Evolutionary conservation across 2,113 vertebrate species (phyloP).

Genomic region (Furnarius figulus): DNA sequence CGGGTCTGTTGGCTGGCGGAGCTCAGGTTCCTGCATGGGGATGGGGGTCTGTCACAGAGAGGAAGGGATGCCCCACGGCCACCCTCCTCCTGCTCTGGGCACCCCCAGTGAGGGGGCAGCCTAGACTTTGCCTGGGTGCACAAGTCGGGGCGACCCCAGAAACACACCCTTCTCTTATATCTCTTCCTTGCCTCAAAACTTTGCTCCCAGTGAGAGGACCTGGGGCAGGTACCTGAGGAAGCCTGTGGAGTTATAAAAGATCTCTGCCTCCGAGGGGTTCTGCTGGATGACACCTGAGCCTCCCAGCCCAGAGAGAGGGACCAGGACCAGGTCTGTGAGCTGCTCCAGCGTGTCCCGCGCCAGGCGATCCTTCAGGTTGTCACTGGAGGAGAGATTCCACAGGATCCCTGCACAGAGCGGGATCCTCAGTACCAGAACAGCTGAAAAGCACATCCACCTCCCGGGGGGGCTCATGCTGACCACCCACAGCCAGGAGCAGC

Average conservation of each 20-base stretch:
- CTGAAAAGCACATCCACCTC: background rate
- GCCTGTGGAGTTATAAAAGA: slow-evolving; percentile 93
- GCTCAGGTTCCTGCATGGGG: slow-evolving; percentile 86
- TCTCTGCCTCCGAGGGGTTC: slow-evolving; percentile 85
- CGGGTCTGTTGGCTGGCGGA: slow-evolving; percentile 92
- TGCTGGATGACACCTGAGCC: slow-evolving; percentile 74
- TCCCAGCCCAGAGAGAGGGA: slow-evolving; percentile 81
- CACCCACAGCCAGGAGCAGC: background rate
- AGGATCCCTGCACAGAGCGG: slow-evolving; percentile 80
- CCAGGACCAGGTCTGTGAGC: slow-evolving; percentile 85
- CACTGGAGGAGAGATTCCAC: slow-evolving; percentile 96
- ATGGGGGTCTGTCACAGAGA: accelerated
- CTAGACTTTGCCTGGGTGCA: background rate
- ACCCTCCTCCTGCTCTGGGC: too few relatives aligned
- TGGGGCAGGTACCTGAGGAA: slow-evolving; percentile 85
- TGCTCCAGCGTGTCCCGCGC: slow-evolving; percentile 84
- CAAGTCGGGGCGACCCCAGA: background rate
- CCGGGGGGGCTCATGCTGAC: accelerated
- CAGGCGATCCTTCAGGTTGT: slow-evolving; percentile 91
- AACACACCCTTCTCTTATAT: accelerated
- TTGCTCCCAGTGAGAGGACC: accelerated
- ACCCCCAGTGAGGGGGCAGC: accelerated
- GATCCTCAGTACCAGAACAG: accelerated
- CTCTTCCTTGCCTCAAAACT: background rate
- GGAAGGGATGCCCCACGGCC: background rate